Evolutionary conservation across 1,140 invertebrate species (phyloP).

Genomic region (Galendromus occidentalis): DNA sequence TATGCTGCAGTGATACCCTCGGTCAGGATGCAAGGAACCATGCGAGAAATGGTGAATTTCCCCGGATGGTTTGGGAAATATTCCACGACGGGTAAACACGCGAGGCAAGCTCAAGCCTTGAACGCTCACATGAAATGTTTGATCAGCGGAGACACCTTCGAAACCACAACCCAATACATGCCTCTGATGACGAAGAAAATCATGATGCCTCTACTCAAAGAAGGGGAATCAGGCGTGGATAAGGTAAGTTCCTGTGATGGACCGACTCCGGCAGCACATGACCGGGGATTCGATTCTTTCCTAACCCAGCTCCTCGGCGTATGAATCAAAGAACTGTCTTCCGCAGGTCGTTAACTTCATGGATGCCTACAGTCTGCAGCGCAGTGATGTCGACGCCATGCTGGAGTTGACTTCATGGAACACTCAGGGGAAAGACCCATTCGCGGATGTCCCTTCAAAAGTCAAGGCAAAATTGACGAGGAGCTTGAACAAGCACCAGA

Average conservation of each 20-base stretch:
- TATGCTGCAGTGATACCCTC: constrained; percentile 79
- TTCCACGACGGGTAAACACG: constrained; percentile 54
- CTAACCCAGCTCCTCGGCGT: background rate
- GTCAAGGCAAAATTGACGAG: constrained; percentile 13
- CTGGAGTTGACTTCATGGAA: constrained; percentile 59
- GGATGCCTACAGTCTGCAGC: constrained; percentile 54
- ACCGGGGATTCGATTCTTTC: background rate
- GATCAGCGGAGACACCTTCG: constrained; percentile 7
- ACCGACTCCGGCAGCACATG: background rate
- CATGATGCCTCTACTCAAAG: constrained; percentile 44
- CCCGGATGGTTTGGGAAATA: constrained; percentile 90
- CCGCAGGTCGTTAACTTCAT: constrained; percentile 46
- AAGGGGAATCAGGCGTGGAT: constrained; percentile 47
- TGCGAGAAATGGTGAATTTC: constrained; percentile 60
- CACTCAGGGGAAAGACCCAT: constrained; percentile 8
- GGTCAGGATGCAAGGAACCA: constrained; percentile 52
- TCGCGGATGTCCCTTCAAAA: constrained; percentile 7
- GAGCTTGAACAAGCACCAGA: constrained; percentile 7
- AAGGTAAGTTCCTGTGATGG: constrained; percentile 12
- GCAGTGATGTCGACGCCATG: constrained; percentile 75
- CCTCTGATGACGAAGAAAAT: constrained; percentile 47
- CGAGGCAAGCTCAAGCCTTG: constrained; percentile 38
- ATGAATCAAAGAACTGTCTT: too few relatives aligned
- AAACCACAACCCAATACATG: constrained; percentile 62
- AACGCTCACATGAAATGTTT: constrained; percentile 4